phyloP scores from a whole-genome alignment of 2,888 invertebrate genomes.

The Ophraella communa region DNA sequence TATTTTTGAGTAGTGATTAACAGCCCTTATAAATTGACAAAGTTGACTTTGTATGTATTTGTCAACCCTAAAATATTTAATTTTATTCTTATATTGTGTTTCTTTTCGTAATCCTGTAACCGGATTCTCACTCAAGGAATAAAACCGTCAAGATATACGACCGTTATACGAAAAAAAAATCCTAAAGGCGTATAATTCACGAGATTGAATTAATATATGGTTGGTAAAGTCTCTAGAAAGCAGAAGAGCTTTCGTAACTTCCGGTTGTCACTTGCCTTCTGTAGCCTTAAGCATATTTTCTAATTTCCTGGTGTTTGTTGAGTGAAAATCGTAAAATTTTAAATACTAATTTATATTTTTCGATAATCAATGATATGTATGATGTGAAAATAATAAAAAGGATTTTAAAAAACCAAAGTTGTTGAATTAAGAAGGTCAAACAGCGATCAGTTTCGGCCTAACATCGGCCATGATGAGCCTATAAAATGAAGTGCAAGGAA shows the following conservation, averaged over 20 bases:
- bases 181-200: not conserved
- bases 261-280: slow-evolving; percentile 19
- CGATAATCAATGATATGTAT: not conserved
- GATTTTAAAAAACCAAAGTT: too few species aligned
- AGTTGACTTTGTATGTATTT: too few species aligned
- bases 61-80: too few species aligned
- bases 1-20: too few species aligned
- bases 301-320: slow-evolving; percentile 27
- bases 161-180: not conserved
- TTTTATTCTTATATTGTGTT: too few species aligned
- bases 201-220: slow-evolving; percentile 6
- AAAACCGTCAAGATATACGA: not conserved
- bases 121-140: not conserved
- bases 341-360: not conserved
- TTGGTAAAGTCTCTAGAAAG: not conserved
- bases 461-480: too few species aligned
- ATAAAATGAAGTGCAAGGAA: too few species aligned
- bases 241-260: slow-evolving; percentile 12
- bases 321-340: not conserved
- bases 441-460: too few species aligned
- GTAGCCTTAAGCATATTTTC: slow-evolving; percentile 17
- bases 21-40: too few species aligned
- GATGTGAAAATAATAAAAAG: too few species aligned
- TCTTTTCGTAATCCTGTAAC: too few species aligned
- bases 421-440: too few species aligned